phyloP scores from a whole-genome alignment of 2,113 vertebrate species.

The Nesogale talazaci region DNA sequence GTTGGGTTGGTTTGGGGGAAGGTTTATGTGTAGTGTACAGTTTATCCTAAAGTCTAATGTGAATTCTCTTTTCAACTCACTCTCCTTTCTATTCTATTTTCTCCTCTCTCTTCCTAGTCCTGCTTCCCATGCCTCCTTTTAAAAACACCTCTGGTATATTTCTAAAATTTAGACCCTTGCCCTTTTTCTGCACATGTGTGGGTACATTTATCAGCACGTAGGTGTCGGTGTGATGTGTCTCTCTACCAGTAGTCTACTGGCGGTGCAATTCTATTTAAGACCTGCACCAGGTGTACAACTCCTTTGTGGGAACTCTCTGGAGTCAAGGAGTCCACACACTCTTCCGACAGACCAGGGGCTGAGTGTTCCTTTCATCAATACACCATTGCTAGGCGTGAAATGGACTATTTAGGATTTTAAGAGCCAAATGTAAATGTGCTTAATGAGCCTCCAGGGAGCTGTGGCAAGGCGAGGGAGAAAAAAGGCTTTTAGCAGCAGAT shows the following conservation, averaged over 20 bases:
- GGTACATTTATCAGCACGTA: background rate
- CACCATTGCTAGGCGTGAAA: constrained; percentile 84
- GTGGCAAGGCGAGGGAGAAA: constrained; percentile 82
- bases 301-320: constrained; percentile 63
- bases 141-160: background rate
- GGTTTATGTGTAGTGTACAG: no score
- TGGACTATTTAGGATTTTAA: constrained; percentile 86
- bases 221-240: background rate
- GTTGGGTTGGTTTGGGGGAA: no score
- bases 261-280: constrained; percentile 28
- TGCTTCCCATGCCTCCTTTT: no score
- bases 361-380: constrained; percentile 81
- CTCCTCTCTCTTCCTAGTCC: background rate
- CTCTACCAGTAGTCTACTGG: constrained; percentile 16
- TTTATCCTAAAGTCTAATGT: constrained; percentile 40
- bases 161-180: background rate
- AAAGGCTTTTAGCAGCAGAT: constrained; percentile 88
- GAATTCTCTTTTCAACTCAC: background rate
- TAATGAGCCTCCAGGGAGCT: constrained; percentile 88
- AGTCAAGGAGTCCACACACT: constrained; percentile 64
- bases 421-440: constrained; percentile 90
- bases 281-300: background rate
- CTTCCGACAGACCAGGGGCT: constrained; percentile 51
- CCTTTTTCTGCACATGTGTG: background rate
- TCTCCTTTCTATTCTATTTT: background rate